These are phyloP conservation scores for Apostichopus parvimensis DNA, from an alignment of 35 echinoderm and acorn worm species.

Conservation along the genomic window DNA sequence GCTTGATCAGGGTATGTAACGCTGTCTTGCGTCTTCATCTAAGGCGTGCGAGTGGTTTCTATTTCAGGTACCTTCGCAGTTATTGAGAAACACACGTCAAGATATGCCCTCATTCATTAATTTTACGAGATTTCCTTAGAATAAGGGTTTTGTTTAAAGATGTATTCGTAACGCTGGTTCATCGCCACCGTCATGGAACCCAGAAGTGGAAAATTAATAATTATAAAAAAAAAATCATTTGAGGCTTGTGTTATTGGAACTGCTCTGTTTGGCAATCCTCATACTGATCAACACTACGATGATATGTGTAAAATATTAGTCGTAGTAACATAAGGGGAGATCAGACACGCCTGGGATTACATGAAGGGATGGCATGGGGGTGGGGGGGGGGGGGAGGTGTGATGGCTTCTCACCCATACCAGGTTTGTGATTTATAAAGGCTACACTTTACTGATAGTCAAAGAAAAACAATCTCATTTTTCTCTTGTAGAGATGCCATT, in stretches of 20 bases:
- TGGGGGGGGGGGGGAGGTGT: background rate
- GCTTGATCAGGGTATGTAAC: constrained; percentile 12
- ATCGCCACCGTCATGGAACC: background rate
- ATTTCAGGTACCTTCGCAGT: background rate
- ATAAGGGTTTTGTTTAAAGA: constrained; percentile 4
- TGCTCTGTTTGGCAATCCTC: no score
- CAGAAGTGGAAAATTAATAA: no score
- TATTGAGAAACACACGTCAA: constrained; percentile 2
- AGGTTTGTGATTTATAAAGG: no score
- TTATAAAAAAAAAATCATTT: no score
- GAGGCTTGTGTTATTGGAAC: no score
- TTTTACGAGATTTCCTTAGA: background rate
- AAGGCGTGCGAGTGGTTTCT: background rate
- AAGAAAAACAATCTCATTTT: no score
- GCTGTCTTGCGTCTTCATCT: background rate
- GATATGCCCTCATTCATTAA: constrained; percentile 11
- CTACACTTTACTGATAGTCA: no score
- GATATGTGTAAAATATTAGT: no score
- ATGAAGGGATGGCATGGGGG: background rate
- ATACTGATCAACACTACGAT: no score
- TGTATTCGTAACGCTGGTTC: background rate
- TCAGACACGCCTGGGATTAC: no score
- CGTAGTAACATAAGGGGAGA: no score
- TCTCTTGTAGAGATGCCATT: no score
- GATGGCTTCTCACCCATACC: background rate